These are phyloP conservation scores for Gambusia holbrooki DNA, from an alignment of 2,113 vertebrate species.

Conservation along the genomic window DNA sequence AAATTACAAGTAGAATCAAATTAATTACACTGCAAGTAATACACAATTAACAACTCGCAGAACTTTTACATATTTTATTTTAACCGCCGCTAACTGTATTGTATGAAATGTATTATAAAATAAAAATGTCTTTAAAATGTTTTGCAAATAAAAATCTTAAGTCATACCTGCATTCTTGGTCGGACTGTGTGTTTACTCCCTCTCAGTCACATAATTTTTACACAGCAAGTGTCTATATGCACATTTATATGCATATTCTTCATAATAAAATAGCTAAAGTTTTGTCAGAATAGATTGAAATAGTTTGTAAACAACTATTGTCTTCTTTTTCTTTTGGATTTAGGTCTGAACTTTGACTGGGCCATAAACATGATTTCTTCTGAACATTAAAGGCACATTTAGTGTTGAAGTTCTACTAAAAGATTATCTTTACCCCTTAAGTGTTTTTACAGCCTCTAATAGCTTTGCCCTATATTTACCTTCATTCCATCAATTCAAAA, in stretches of 20 bases:
- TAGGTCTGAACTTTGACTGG: neutral
- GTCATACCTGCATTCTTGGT: too few relatives aligned
- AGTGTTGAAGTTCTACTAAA: neutral
- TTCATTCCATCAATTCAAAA: neutral
- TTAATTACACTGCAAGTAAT: slow-evolving; percentile 31
- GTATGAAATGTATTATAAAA: neutral
- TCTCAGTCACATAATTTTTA: too few relatives aligned
- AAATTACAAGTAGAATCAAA: slow-evolving; percentile 29
- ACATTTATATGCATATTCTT: neutral
- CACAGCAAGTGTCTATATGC: neutral
- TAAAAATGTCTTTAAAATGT: neutral
- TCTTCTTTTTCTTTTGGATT: neutral
- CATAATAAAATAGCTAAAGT: neutral
- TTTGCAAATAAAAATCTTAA: too few relatives aligned
- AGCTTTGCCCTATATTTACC: neutral
- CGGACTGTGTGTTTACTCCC: too few relatives aligned
- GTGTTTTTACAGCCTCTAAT: too few relatives aligned
- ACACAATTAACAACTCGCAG: neutral
- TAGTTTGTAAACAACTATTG: neutral
- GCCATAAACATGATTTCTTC: neutral
- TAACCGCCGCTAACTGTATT: neutral
- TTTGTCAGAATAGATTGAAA: neutral
- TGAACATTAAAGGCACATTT: neutral
- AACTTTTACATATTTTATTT: neutral
- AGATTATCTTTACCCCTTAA: neutral